Percentiles rank a stretch among this genome's conserved stretches.
Conservation (phyloP, 2,113 vertebrate species). For the Phyllostomus hastatus region DNA sequence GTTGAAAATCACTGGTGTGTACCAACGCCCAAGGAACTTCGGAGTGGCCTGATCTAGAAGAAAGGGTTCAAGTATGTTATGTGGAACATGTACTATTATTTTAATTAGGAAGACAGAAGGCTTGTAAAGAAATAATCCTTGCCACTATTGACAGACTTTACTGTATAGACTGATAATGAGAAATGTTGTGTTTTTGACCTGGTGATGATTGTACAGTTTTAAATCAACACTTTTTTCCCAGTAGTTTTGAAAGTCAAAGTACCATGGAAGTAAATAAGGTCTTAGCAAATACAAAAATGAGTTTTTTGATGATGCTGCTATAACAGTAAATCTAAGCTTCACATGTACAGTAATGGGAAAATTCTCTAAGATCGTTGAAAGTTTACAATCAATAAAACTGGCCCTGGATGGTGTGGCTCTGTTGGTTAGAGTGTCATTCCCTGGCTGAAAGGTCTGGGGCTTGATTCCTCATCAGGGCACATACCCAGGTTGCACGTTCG, state of each 20-base stretch:
- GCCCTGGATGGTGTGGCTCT: no score
- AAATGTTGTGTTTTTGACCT: conserved; percentile 19
- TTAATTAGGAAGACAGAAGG: not conserved
- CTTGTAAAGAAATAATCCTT: conserved; percentile 1
- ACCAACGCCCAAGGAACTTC: not conserved
- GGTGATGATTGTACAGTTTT: not conserved
- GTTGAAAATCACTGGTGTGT: not conserved
- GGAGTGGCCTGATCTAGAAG: not conserved
- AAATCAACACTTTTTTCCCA: not conserved
- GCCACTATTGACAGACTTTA: not conserved
- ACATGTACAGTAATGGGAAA: not conserved
- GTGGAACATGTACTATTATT: not conserved
- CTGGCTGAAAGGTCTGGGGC: no score
- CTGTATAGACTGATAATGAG: not conserved
- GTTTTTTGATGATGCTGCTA: not conserved
- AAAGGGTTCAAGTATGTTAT: not conserved
- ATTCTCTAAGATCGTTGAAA: not conserved
- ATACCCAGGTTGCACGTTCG: no score
- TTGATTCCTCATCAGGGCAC: no score
- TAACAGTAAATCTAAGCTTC: conserved; percentile 13
- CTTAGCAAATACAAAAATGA: not conserved
- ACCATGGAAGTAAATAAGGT: not conserved
- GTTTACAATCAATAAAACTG: not conserved
- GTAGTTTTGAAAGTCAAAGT: not conserved
- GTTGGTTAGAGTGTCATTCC: no score